phyloP scores from a whole-genome alignment of 2,113 vertebrate species.

The Galbula dea region DNA sequence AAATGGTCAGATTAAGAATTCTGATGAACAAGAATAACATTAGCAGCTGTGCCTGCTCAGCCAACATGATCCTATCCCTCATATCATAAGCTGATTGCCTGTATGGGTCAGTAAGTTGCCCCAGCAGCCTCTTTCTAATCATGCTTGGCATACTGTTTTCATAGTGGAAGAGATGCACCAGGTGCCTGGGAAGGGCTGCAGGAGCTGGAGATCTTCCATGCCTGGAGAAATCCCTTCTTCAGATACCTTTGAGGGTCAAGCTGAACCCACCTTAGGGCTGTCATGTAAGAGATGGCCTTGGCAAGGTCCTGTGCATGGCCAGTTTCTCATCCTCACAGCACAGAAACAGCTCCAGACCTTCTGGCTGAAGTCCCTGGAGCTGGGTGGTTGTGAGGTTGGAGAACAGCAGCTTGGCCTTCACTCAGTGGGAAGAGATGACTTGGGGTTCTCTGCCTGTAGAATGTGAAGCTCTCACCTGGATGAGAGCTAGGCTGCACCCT shows the following conservation, averaged over 20 bases:
- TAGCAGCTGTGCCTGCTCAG: slow-evolving; percentile 62
- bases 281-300: background rate
- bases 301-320: fast-evolving
- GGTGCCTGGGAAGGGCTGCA: background rate
- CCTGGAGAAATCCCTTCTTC: background rate
- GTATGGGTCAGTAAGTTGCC: slow-evolving; percentile 21
- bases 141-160: background rate
- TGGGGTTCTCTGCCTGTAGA: background rate
- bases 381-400: background rate
- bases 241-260: background rate
- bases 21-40: slow-evolving; percentile 64
- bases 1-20: slow-evolving; percentile 41
- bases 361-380: background rate
- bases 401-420: background rate
- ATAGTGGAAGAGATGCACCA: background rate
- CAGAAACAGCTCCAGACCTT: background rate
- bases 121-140: background rate
- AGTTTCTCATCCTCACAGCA: fast-evolving
- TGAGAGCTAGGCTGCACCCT: background rate
- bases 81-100: slow-evolving; percentile 58
- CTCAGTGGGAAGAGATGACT: background rate
- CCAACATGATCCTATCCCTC: slow-evolving; percentile 32
- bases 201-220: background rate
- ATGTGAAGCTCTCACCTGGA: background rate
- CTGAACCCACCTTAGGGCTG: background rate